Base-by-base conservation (phyloP, 2,797 vertebrate species). In the Aphelocoma californica region DNA sequence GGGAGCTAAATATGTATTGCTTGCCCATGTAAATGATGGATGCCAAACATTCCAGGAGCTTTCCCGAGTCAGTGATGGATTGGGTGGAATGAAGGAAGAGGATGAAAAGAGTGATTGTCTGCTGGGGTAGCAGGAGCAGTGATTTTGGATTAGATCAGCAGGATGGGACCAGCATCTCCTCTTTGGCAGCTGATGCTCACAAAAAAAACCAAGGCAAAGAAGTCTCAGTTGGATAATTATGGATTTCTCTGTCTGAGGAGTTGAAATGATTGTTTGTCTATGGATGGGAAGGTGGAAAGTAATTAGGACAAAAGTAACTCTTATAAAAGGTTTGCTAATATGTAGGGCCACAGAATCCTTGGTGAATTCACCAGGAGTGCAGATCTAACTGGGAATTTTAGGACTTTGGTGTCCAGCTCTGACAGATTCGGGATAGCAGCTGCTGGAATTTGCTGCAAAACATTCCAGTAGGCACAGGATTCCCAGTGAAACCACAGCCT, bases 21-120 rank as follows among this genome's bases (percentile, higher is more conserved):
- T 94, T 66, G 51, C 51, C 71, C 44, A 7, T 36, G 61, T 26
- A 56, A 94, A 79, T 86, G 88, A 91, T 56, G 88, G 87, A 69
- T 74, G 70, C 62, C 79, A 74, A 87, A 62, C 64, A 38, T 53
- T 51, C 67, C 73, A 71, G 65, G 58, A 92, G 65, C 60, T 86
- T 66, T 92, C 65, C 40, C 14, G 77, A 81, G 83, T 12, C 88
- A 34, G 45, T 81, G 81, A 94, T 92, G 83, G 89, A 95, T 92
- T 73, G 42, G 64, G 29, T 28, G 51, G 84, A 72, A 56, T 15
- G 65, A 85, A 78, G 57, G 54, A 53, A 86, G 71, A 2, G 19
- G 81, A 50, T 88, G 75, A 83, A 28, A 86, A 89, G 69, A 85
- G 31, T 74, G 71, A 92, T 79, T 74, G 23, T 47, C 29, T 87